phyloP scores from a whole-genome alignment of 64 coral and sea anemone genomes.

The Actinia tenebrosa region DNA sequence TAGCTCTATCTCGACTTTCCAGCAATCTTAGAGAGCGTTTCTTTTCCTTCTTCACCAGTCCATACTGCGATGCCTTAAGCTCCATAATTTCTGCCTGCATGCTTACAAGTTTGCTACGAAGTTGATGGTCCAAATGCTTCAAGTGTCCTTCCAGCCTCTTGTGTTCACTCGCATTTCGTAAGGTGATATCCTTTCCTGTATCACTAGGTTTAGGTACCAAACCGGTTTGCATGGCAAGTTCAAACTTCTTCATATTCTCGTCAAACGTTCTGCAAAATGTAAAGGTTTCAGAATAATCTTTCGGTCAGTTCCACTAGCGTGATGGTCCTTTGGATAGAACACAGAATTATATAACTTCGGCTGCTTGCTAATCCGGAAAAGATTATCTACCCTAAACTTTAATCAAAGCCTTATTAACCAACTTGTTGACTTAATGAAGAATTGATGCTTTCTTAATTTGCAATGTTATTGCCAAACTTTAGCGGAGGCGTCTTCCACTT shows the following conservation, averaged over 20 bases:
- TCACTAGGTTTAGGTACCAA: constrained; percentile 48
- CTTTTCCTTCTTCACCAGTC: background rate
- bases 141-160: constrained; percentile 56
- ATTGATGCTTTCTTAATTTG: background rate
- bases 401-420: constrained; percentile 1
- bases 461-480: background rate
- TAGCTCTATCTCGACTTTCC: background rate
- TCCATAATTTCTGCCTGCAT: constrained; percentile 76
- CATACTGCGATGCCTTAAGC: constrained; percentile 46
- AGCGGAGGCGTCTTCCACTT: background rate
- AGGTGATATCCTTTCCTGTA: constrained; percentile 57
- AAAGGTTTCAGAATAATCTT: background rate
- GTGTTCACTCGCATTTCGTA: constrained; percentile 69
- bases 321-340: background rate
- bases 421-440: background rate
- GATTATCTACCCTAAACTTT: constrained; percentile 8
- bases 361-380: background rate
- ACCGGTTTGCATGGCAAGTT: constrained; percentile 32
- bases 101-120: constrained; percentile 55
- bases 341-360: background rate
- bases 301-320: background rate
- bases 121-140: constrained; percentile 59
- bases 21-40: background rate
- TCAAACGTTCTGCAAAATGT: background rate
- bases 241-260: constrained; percentile 42